Evolutionary conservation across 1,140 invertebrate species (phyloP), one percentile per base, ranked within the genome.

Genomic region (Lepidurus packardi): DNA sequence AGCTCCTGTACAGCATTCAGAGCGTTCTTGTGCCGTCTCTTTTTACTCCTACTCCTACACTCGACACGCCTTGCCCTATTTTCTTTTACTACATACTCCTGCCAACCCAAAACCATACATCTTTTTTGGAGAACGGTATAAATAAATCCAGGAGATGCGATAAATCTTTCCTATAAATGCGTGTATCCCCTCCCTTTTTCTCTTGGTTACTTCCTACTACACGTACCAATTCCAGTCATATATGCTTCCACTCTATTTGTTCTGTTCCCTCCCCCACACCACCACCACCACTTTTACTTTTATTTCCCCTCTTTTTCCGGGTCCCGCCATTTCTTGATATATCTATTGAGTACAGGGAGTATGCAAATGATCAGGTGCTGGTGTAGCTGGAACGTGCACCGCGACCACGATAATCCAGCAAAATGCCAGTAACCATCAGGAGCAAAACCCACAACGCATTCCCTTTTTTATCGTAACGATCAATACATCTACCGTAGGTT

Each of bases 341-440:
- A 65, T 65, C 16, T 47, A 65, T 65, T 21, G 7, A 13, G 9
- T 21, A 65, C 5, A 65, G 7, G n/a, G 16, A 65, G 21, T 65
- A 65, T 65, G 53, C 53, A 65, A 65, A 65, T 65, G 53, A 65
- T 65, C 53, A 65, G 53, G 53, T 65, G 53, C 53, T 7, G 53
- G 4, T 65, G 16, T 13, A n/a, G 53, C 16, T 7, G 16, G 13
- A 65, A 65, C 13, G 16, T 65, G 53, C 53, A 21, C 16, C 53
- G 21, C 53, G 53, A 13, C 21, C 16, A 21, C 0, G 9, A 13
- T n/a, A 65, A 65, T 16, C 1, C 53, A 9, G 13, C 8, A 65
- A 65, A 16, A 21, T 65, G 8, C 53, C 21, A 13, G 53, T n/a
- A 65, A 21, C 45, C 10, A 47, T 11, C 10, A 47, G 16, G 16